A percentile compares a stretch with the other conserved stretches of the same genome.
phyloP scores from a whole-genome alignment of 2,888 invertebrate species.

The Callimorpha dominula region DNA sequence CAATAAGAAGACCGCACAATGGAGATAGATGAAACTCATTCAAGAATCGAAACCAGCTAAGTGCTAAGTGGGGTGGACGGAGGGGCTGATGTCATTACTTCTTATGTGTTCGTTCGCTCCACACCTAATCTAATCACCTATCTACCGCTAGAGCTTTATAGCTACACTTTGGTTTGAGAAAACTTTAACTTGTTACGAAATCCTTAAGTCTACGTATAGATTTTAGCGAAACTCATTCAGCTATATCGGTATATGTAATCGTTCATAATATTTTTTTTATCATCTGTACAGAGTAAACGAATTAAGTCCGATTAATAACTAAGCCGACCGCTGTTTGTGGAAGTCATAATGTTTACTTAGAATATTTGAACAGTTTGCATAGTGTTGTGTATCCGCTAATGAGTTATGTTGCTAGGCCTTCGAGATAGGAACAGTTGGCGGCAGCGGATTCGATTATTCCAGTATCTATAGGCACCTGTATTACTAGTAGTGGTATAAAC shows the following conservation, averaged over 20 bases:
- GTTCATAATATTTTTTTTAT: too few species aligned
- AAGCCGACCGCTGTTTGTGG: background rate
- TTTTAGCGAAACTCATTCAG: background rate
- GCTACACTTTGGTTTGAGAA: conserved; percentile 37
- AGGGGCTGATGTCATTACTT: conserved; percentile 37
- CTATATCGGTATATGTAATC: too few species aligned
- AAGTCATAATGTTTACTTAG: background rate
- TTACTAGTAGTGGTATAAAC: background rate
- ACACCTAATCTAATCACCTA: conserved; percentile 50
- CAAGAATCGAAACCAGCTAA: conserved; percentile 44
- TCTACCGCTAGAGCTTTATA: conserved; percentile 42
- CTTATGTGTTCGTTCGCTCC: conserved; percentile 20
- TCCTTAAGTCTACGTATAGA: background rate
- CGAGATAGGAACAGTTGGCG: background rate
- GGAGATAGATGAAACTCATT: conserved; percentile 41
- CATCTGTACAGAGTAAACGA: too few species aligned
- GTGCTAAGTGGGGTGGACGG: conserved; percentile 40
- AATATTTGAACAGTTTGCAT: background rate
- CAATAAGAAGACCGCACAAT: conserved; percentile 19
- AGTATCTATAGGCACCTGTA: background rate
- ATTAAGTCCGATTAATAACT: background rate
- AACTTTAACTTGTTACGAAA: conserved; percentile 27
- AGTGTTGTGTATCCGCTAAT: background rate
- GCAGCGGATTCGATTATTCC: background rate
- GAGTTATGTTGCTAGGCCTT: background rate